Base-by-base conservation (phyloP, 2,113 vertebrate species). In the Gopherus flavomarginatus region DNA sequence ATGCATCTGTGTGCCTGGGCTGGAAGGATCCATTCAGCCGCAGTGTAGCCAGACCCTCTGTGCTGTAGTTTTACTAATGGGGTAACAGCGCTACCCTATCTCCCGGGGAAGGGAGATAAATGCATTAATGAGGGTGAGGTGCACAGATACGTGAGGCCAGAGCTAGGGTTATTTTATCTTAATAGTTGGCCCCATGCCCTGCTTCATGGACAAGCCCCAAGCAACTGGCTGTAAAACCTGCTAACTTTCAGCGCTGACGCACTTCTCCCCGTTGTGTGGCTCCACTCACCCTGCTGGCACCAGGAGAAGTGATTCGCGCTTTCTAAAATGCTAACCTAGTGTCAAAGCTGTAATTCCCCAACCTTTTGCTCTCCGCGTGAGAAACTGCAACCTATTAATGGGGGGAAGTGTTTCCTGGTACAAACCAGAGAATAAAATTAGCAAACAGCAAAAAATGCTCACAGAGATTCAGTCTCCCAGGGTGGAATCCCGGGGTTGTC, bases 371-470 rank as follows among this genome's bases (percentile, higher is more conserved):
- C 59, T 16, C 0, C 1, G 27, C 69, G 27, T 29, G 1, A 42
- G 5, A 11, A 9, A 47, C 7, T 0, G 57, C 85, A 35, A 78
- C 81, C 1, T 0, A 72, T 79, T 75, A 89, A 79, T 92, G 0
- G 8, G 83, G 89, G 87, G 89, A 81, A 86, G 35, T 56, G 35
- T 79, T 90, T 94, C 78, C 31, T 91, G 65, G 90, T 4, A 0
- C 83, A 5, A n/a, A 54, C 50, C 2, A 0, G 0, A 10, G 89
- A 47, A 29, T 87, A 80, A 80, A 90, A 95, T 95, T 95, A 96
- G 89, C 47, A 90, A 95, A 89, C 92, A 92, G 94, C 90, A 92
- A 80, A 44, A 26, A 89, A 3, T 7, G 82, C 93, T 85, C 53
- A 4, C 87, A 5, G 92, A 0, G 57, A 54, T 89, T 79, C 59